A percentile compares a stretch with the other conserved stretches of the same genome.
phyloP scores from a whole-genome alignment of 1,140 invertebrate genomes.

The Pseudomyrmex flavicornis region DNA sequence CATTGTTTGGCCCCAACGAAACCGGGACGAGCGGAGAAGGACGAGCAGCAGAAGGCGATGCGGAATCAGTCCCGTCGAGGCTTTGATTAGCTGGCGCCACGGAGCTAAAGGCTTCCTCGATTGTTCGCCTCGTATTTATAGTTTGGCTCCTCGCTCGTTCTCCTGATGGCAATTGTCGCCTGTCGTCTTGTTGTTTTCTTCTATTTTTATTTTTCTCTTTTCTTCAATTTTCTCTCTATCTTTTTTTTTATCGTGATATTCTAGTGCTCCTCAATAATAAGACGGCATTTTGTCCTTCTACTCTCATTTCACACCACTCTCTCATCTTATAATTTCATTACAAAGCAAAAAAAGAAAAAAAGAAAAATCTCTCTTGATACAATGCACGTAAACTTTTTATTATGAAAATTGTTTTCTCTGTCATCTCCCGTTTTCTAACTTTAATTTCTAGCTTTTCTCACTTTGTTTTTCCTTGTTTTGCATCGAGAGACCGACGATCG shows the following conservation, averaged over 20 bases:
- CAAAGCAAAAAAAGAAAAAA: background rate
- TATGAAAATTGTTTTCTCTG: background rate
- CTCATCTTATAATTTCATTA: constrained; percentile 5
- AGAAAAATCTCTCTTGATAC: background rate
- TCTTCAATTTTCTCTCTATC: background rate
- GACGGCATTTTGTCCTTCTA: background rate
- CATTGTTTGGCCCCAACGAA: constrained; percentile 69
- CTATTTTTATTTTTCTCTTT: constrained; percentile 11
- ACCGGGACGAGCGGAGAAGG: background rate
- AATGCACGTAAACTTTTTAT: background rate
- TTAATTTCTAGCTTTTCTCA: background rate
- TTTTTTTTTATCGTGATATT: background rate
- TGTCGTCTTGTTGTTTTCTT: constrained; percentile 9
- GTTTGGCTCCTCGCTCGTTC: constrained; percentile 39
- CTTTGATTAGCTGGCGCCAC: constrained; percentile 74
- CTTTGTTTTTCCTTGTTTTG: constrained; percentile 17
- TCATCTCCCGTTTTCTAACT: background rate
- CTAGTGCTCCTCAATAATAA: constrained; percentile 3
- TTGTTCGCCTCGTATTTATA: constrained; percentile 64
- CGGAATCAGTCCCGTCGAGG: constrained; percentile 44
- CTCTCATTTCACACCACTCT: background rate
- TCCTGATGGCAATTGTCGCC: constrained; percentile 33
- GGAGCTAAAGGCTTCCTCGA: constrained; percentile 53
- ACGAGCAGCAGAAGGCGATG: background rate
- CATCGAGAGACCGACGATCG: background rate